Percentiles rank a stretch among this genome's conserved stretches.
phyloP scores from a whole-genome alignment of 2,888 invertebrate genomes.

The Nebria salina region DNA sequence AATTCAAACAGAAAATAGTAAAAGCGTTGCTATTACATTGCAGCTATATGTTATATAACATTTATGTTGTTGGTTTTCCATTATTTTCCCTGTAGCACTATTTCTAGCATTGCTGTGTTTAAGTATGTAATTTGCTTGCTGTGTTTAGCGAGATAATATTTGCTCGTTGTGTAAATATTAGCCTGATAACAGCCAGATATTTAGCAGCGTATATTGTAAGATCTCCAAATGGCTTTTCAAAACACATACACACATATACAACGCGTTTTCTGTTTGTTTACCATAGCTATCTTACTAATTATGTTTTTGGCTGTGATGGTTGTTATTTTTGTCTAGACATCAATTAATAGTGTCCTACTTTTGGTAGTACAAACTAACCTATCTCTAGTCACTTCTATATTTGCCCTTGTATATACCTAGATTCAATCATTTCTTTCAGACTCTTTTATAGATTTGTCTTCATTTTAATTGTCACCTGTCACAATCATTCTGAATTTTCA shows the following conservation, averaged over 20 bases:
- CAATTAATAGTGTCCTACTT: constrained; percentile 1
- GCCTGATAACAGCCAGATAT: neutral
- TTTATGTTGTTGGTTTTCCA: neutral
- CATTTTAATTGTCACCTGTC: too few relatives aligned
- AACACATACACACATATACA: neutral
- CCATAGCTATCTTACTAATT: neutral
- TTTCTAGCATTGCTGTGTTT: neutral
- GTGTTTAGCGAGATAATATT: constrained; percentile 1
- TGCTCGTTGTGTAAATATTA: neutral
- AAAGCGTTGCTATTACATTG: neutral
- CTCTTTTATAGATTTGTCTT: neutral
- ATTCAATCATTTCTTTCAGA: neutral
- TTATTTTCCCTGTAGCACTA: neutral
- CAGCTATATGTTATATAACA: neutral
- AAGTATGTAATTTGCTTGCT: neutral
- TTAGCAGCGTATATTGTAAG: neutral
- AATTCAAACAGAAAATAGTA: too few relatives aligned
- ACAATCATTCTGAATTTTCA: too few relatives aligned
- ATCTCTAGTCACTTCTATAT: neutral
- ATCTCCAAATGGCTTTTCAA: neutral
- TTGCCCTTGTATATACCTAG: neutral
- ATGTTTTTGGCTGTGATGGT: neutral
- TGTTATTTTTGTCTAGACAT: neutral
- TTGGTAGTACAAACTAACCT: neutral
- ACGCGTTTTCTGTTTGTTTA: neutral